Percentiles rank a stretch among this genome's conserved stretches.
Conservation (phyloP, 2,113 vertebrate genomes). For the Pterocles burchelli region DNA sequence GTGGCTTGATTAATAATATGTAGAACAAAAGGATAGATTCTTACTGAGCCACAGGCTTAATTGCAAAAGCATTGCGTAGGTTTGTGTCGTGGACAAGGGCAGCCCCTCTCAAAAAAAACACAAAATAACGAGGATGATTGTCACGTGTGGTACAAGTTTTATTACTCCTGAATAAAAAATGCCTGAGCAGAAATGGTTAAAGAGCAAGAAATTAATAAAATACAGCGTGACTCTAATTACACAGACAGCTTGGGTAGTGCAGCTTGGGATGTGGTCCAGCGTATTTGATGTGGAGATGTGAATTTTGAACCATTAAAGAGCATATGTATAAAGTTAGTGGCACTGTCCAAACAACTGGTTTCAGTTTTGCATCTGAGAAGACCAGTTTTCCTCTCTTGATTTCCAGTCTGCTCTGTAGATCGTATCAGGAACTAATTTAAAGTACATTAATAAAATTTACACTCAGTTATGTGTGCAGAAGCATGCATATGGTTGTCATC, state of each 20-base stretch:
- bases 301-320: not conserved
- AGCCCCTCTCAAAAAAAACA: not conserved
- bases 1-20: not conserved
- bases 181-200: not conserved
- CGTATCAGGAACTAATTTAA: constrained; percentile 18
- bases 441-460: not conserved
- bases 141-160: not conserved
- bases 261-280: not conserved
- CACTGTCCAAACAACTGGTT: not conserved
- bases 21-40: not conserved
- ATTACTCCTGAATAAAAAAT: not conserved
- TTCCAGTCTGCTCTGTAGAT: not conserved
- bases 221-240: not conserved
- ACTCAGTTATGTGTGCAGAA: not conserved
- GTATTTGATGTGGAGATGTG: not conserved
- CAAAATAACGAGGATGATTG: no score
- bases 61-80: not conserved
- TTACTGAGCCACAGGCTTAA: not conserved
- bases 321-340: not conserved
- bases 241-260: not conserved
- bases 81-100: not conserved
- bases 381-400: not conserved
- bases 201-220: not conserved
- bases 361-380: not conserved
- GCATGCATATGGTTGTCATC: constrained; percentile 4